phyloP scores from a whole-genome alignment of 2,113 vertebrate species.

The Lonchura striata region DNA sequence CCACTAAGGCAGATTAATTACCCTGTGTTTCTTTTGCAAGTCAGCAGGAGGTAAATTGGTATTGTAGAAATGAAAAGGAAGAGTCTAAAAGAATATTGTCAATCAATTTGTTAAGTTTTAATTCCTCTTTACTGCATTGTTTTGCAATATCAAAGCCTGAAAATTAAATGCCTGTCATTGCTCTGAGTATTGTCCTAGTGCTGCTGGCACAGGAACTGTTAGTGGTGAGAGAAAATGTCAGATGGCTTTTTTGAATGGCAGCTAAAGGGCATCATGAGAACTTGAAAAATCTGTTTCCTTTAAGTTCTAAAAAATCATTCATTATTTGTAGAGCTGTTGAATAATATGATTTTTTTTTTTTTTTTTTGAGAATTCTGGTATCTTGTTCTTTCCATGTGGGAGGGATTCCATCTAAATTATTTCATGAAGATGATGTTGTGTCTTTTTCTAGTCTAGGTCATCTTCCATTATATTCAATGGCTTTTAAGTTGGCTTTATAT shows the following conservation, averaged over 20 bases:
- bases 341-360: neutral
- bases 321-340: neutral
- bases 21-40: conserved; percentile 15
- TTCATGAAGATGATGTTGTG: neutral
- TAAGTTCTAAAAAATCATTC: neutral
- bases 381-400: neutral
- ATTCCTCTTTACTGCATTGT: conserved; percentile 15
- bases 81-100: conserved; percentile 31
- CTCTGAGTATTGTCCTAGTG: neutral
- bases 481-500: neutral
- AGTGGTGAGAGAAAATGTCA: neutral
- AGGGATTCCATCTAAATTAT: neutral
- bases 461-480: neutral
- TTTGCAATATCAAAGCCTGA: conserved; percentile 8
- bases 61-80: conserved; percentile 1
- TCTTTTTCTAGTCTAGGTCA: neutral
- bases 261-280: neutral
- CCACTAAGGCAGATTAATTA: conserved; percentile 58
- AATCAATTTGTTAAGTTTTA: conserved; percentile 47
- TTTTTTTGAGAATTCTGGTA: neutral
- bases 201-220: neutral
- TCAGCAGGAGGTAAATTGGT: conserved; percentile 49
- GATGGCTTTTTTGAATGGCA: neutral
- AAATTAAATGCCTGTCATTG: conserved; percentile 20
- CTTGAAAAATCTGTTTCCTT: neutral